Conservation (phyloP, 2,113 vertebrate genomes). For the Struthidea cinerea region DNA sequence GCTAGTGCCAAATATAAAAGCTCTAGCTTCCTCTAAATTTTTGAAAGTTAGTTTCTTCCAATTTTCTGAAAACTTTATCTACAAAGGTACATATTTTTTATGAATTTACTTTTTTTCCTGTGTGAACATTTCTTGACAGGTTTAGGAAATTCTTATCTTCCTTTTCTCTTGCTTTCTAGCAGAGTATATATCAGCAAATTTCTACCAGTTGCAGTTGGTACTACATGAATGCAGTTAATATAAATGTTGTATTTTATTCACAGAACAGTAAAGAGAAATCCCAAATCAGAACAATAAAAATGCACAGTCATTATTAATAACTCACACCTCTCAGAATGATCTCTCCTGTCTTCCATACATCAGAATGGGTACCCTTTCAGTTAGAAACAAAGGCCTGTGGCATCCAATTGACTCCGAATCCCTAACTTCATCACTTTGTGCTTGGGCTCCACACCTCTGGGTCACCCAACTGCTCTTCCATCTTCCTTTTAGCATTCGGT, state of each 20-base stretch:
- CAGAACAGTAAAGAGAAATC: slow-evolving; percentile 78
- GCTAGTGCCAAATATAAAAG: neutral
- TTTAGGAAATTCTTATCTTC: slow-evolving; percentile 71
- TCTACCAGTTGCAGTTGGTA: too few species aligned
- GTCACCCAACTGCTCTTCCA: neutral
- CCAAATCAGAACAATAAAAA: slow-evolving; percentile 26
- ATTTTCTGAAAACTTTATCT: neutral
- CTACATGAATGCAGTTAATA: slow-evolving; percentile 71
- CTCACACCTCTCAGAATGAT: slow-evolving; percentile 85
- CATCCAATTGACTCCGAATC: neutral
- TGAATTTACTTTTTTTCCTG: neutral
- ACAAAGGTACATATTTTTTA: neutral
- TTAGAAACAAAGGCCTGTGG: slow-evolving; percentile 55
- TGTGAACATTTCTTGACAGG: slow-evolving; percentile 3
- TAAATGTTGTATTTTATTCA: slow-evolving; percentile 94
- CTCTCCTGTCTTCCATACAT: slow-evolving; percentile 82
- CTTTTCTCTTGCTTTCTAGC: slow-evolving; percentile 81
- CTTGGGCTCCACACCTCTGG: neutral
- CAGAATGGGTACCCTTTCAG: slow-evolving; percentile 73
- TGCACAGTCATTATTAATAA: slow-evolving; percentile 87
- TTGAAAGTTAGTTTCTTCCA: neutral
- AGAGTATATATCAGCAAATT: slow-evolving; percentile 75
- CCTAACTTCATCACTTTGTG: rapidly evolving
- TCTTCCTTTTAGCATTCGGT: neutral
- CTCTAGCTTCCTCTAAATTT: neutral